Conservation (phyloP, 2,888 invertebrate species). For the Cryptus armator region DNA sequence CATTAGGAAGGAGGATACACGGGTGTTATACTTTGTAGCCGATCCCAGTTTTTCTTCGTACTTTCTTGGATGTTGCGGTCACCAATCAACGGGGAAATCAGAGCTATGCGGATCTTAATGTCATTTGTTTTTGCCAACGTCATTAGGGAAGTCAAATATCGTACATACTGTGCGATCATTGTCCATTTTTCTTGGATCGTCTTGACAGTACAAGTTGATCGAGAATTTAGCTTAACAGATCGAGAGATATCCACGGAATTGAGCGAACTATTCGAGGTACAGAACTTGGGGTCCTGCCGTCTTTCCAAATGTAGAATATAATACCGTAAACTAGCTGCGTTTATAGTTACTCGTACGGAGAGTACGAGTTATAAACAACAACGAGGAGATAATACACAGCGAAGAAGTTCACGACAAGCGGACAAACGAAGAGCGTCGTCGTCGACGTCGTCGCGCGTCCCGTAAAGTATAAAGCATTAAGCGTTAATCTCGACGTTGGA, state of each 20-base stretch:
- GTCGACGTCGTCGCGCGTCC: constrained; percentile 67
- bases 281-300: not conserved
- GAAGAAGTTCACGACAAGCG: constrained; percentile 63
- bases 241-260: not conserved
- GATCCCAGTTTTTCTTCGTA: not conserved
- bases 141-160: not conserved
- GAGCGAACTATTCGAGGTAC: not conserved
- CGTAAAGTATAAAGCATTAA: constrained; percentile 84
- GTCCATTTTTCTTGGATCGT: too few relatives aligned
- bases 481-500: constrained; percentile 84
- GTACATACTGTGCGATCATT: too few relatives aligned
- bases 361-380: constrained; percentile 17
- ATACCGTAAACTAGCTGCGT: constrained; percentile 7
- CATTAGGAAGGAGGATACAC: not conserved
- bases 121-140: not conserved
- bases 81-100: not conserved
- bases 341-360: not conserved
- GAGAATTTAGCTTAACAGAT: not conserved
- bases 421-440: constrained; percentile 62
- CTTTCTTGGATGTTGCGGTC: not conserved
- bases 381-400: constrained; percentile 50
- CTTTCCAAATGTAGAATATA: not conserved
- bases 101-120: not conserved
- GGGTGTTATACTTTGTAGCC: not conserved
- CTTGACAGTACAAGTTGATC: not conserved